Base-by-base conservation (phyloP, 2,113 vertebrate genomes). In the Etheostoma cragini region DNA sequence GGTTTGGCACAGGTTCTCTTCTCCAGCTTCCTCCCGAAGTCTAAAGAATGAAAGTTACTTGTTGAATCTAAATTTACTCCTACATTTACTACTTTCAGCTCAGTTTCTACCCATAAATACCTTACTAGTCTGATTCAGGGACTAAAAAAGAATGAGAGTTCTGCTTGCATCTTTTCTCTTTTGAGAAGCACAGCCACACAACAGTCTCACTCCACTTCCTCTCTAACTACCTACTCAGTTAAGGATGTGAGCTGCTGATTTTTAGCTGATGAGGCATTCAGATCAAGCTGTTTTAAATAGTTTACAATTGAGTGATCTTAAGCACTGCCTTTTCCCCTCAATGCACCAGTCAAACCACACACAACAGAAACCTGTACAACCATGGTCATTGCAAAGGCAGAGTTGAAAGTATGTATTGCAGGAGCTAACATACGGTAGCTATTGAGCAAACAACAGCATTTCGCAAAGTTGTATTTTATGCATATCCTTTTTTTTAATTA, bases 121-220 rank as follows among this genome's bases (percentile, higher is more conserved):
- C 14, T 42, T 77, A 74, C 52, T 75, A 61, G 57, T 80, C 72
- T 65, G 15, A 60, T 69, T 72, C 76, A 67, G 50, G 62, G 52
- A 65, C 46, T 79, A 61, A 76, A 35, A n/a, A 61, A 54, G 15
- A 38, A 38, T 2, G 8, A 10, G 8, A 38, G 38, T 76, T 35
- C 11, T 46, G 46, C 42, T 63, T 71, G 30, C 30, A 70, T 53
- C 61, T 19, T 56, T 8, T 52, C 53, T 24, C 52, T 64, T 19
- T 35, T 24, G 38, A 33, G 42, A 50, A 21, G 38, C 46, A 46
- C 47, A 11, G 38, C 6, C 66, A 82, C 72, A 71, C 45, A 69
- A 13, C 26, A 38, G 11, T 63, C 13, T n/a, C 10, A 45, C 35
- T 78, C 82, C 49, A 22, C 60, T 47, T 53, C 22, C 12, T 47